Evolutionary conservation across 2,113 vertebrate species (phyloP).

Genomic region (Propithecus coquereli): DNA sequence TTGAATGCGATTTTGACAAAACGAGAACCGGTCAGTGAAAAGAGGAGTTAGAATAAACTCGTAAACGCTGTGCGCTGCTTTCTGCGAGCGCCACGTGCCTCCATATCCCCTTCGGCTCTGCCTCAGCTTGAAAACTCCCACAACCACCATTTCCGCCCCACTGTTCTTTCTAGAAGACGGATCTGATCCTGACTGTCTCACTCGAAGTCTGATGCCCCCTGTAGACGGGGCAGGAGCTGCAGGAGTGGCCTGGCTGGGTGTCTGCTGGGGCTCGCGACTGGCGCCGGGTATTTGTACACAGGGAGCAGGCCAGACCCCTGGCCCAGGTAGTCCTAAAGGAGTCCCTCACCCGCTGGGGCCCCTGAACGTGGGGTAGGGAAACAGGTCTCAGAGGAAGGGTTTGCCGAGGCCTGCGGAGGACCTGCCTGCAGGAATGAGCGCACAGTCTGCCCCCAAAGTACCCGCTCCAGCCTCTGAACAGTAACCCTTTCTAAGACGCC

Average conservation of each 20-base stretch:
- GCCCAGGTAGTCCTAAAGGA: not conserved
- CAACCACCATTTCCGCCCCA: not conserved
- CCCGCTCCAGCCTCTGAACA: not conserved
- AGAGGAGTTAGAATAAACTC: not conserved
- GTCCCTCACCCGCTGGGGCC: not conserved
- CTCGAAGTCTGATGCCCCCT: not conserved
- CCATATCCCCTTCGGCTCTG: not conserved
- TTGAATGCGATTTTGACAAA: not conserved
- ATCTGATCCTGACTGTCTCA: not conserved
- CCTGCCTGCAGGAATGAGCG: not conserved
- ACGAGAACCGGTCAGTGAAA: not conserved
- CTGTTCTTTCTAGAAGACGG: not conserved
- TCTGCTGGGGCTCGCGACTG: not conserved
- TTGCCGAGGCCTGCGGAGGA: not conserved
- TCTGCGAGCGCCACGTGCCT: not conserved
- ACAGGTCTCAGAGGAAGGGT: not conserved
- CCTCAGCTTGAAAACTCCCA: not conserved
- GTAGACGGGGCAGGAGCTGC: not conserved
- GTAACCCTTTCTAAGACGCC: not conserved
- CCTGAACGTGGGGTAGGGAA: not conserved
- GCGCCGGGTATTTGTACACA: not conserved
- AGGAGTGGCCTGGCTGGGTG: not conserved
- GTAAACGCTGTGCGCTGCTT: not conserved
- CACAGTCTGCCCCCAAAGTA: accelerated
- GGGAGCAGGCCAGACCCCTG: not conserved